phyloP scores from a whole-genome alignment of 2,888 invertebrate genomes.

The Drosophila austrosaltans region DNA sequence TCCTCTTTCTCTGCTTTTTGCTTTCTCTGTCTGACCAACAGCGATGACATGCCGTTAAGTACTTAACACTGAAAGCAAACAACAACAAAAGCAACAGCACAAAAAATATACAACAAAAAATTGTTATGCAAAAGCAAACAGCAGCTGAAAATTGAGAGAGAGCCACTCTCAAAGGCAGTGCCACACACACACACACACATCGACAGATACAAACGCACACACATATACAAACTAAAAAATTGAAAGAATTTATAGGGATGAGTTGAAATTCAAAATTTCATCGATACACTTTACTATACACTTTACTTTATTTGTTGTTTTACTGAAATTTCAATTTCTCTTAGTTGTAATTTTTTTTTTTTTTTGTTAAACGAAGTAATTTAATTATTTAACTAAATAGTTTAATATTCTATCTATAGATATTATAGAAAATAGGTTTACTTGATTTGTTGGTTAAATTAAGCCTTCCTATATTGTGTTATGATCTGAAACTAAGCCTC shows the following conservation, averaged over 20 bases:
- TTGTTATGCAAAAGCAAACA: conserved; percentile 67
- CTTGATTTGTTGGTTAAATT: no score
- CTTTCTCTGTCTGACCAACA: conserved; percentile 55
- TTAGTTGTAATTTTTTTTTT: no score
- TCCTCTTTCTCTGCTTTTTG: not conserved
- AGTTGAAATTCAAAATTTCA: not conserved
- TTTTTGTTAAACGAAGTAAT: no score
- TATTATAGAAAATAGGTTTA: no score
- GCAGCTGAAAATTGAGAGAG: conserved; percentile 50
- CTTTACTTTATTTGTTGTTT: not conserved
- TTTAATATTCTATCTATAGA: no score
- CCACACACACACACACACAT: conserved; percentile 23
- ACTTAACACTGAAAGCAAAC: conserved; percentile 72
- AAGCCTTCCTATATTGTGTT: no score
- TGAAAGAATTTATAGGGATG: not conserved
- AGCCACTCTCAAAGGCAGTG: conserved; percentile 25
- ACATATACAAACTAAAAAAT: conserved; percentile 18
- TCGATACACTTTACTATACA: not conserved
- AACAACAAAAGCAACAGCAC: conserved; percentile 35
- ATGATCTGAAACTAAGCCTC: no score
- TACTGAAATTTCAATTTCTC: no score
- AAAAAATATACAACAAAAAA: conserved; percentile 19
- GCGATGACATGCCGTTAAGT: conserved; percentile 69
- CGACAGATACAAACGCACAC: conserved; percentile 19
- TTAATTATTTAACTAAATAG: no score